Base-by-base conservation (phyloP, 2,888 invertebrate species). In the Pachydiplax longipennis region DNA sequence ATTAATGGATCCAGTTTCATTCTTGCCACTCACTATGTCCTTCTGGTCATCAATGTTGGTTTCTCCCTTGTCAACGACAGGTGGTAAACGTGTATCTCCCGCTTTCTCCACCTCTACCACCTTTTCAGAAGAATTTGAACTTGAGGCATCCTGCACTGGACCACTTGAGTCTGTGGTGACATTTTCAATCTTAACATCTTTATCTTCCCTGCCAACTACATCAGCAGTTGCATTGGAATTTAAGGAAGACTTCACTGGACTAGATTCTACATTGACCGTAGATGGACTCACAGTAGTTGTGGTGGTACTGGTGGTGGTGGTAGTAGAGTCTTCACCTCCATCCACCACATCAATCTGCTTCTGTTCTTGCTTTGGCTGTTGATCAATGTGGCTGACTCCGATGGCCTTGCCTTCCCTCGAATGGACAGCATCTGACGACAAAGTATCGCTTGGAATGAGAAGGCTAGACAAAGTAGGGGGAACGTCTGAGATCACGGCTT, bases 161-260 rank as follows among this genome's bases (percentile, higher is more conserved):
- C n/a, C 87, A 58, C 61, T 87, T 35, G 87, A 61, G 65, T 87
- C 87, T 37, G n/a, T 18, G 13, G 61, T 61, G 37, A n/a, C 37
- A n/a, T 35, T 40, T n/a, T 61, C 87, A 31, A 31, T 73, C 13
- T 61, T n/a, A 40, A 35, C 37, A 10, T 58, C 87, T 22, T 83
- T 25, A 53, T 83, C 82, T 83, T 87, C 87, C 61, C 61, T 37
- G 2, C 13, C 37, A 13, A 37, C 37, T 22, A 65, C 8, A 61
- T 37, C 61, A 40, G 87, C 58, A 13, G 40, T 61, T 37, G 73
- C 31, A 73, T 87, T 65, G 10, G 61, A 22, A 61, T 37, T 61
- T 61, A 65, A 87, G 87, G 87, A 87, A 87, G 87, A 87, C 87
- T 61, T 87, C 61, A 61, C 87, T 61, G 87, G 87, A 87, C 87